phyloP scores from a whole-genome alignment of 2,113 vertebrate species.

The Dipodomys spectabilis region DNA sequence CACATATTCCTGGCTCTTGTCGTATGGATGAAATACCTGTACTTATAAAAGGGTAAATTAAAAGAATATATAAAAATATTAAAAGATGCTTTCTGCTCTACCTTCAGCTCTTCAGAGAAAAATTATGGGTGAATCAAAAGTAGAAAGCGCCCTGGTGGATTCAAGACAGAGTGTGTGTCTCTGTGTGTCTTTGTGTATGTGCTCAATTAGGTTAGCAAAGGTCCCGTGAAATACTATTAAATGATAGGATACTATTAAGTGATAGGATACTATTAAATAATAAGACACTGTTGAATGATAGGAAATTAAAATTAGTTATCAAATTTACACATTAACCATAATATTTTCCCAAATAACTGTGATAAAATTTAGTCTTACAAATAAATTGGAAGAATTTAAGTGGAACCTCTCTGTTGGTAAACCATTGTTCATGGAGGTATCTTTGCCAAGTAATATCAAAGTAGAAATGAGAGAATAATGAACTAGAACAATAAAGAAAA shows the following conservation, averaged over 20 bases:
- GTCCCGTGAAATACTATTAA: too few relatives aligned
- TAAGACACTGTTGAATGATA: neutral
- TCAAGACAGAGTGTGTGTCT: neutral
- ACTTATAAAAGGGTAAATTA: neutral
- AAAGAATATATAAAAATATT: neutral
- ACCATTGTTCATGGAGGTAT: neutral
- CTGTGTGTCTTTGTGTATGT: rapidly evolving
- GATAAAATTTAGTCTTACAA: neutral
- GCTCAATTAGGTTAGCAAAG: neutral
- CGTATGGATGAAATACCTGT: neutral
- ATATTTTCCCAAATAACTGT: neutral
- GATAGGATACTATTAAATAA: neutral
- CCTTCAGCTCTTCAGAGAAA: neutral
- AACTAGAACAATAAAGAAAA: neutral
- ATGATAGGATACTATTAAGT: neutral
- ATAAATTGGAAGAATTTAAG: neutral
- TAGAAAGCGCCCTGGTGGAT: too few relatives aligned
- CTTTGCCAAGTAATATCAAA: neutral
- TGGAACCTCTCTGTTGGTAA: neutral
- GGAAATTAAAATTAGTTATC: neutral
- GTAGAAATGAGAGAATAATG: neutral
- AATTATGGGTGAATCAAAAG: rapidly evolving
- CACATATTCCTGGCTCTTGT: rapidly evolving
- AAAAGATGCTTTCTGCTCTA: neutral
- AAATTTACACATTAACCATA: neutral